A percentile compares a stretch with the other conserved stretches of the same genome.
Evolutionary conservation across 2,888 invertebrate species (phyloP).

Genomic region (Xanthorhoe designata): DNA sequence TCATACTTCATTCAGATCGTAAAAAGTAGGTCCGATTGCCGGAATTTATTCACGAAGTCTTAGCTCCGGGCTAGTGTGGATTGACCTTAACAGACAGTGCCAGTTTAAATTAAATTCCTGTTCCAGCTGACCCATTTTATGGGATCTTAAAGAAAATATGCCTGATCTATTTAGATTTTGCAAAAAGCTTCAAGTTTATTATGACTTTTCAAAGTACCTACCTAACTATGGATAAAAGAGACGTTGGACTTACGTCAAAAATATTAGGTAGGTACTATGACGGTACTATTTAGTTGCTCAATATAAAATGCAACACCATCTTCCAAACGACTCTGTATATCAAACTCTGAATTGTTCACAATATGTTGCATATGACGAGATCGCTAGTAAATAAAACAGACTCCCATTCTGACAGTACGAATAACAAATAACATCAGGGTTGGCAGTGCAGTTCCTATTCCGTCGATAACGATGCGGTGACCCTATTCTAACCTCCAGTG

Average conservation of each 20-base stretch:
- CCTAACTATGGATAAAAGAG: too few species aligned
- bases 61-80: constrained; percentile 41
- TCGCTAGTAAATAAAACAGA: constrained; percentile 29
- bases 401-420: constrained; percentile 46
- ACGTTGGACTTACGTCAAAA: too few species aligned
- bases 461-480: constrained; percentile 18
- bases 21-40: constrained; percentile 67
- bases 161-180: neutral
- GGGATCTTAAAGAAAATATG: constrained; percentile 3
- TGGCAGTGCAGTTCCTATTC: constrained; percentile 26
- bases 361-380: constrained; percentile 25
- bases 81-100: constrained; percentile 37
- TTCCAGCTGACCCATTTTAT: constrained; percentile 11
- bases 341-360: constrained; percentile 23
- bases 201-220: too few species aligned
- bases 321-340: neutral
- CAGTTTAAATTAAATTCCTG: constrained; percentile 22
- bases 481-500: constrained; percentile 14
- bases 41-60: constrained; percentile 68
- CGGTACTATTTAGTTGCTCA: too few species aligned
- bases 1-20: constrained; percentile 72
- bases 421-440: constrained; percentile 47
- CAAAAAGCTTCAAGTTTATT: too few species aligned
- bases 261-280: too few species aligned
- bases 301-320: neutral